These are phyloP conservation scores for Aphrophora alni DNA, from an alignment of 2,888 invertebrate species.

Conservation along the genomic window DNA sequence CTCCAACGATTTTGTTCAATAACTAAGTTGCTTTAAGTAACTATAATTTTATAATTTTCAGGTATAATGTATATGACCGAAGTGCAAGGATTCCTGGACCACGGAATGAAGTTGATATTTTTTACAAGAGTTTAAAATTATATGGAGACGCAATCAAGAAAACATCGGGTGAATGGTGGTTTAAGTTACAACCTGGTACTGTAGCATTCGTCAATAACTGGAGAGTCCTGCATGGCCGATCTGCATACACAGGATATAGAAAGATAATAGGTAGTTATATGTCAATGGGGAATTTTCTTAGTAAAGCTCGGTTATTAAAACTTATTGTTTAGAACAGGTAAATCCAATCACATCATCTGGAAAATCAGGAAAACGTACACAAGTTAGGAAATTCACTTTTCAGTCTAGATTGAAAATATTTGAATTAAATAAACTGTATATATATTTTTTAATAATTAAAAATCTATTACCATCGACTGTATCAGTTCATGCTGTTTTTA, in stretches of 20 bases:
- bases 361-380: no score
- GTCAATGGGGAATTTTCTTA: slow-evolving; percentile 71
- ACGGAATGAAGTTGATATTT: slow-evolving; percentile 60
- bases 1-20: no score
- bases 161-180: slow-evolving; percentile 62
- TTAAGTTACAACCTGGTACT: slow-evolving; percentile 71
- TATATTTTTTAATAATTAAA: no score
- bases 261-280: slow-evolving; percentile 76
- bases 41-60: no score
- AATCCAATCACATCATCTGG: no score
- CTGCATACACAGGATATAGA: slow-evolving; percentile 70
- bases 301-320: slow-evolving; percentile 60
- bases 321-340: slow-evolving; percentile 32
- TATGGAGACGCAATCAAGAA: slow-evolving; percentile 63
- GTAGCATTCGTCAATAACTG: slow-evolving; percentile 80
- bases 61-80: slow-evolving; percentile 78
- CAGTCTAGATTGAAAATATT: no score
- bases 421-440: no score
- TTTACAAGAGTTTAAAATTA: slow-evolving; percentile 67
- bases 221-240: slow-evolving; percentile 77
- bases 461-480: no score
- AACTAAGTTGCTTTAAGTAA: no score
- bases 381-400: no score
- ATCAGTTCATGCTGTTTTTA: no score
- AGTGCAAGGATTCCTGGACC: slow-evolving; percentile 64